Evolutionary conservation across 2,888 invertebrate genomes (phyloP).

Genomic region (Slavum lentiscoides): DNA sequence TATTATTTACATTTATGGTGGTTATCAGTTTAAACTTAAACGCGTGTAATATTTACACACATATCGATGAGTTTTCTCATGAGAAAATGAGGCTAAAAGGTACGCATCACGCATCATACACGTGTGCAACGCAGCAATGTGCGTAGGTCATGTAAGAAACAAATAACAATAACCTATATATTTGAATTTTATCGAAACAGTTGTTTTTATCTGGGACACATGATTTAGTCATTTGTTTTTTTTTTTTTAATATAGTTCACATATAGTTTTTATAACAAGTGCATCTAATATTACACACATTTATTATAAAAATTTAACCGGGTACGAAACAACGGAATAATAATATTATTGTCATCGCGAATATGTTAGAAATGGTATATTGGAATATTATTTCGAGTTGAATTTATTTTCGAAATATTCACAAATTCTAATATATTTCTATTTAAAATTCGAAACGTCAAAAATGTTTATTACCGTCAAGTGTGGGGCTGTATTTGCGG

Average conservation of each 20-base stretch:
- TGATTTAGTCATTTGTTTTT: too few relatives aligned
- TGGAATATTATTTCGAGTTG: too few relatives aligned
- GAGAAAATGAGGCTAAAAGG: neutral
- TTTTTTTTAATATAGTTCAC: too few relatives aligned
- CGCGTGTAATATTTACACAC: neutral
- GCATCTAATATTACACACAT: neutral
- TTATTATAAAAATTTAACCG: neutral
- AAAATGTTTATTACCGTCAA: too few relatives aligned
- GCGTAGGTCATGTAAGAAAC: constrained; percentile 5
- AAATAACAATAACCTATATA: constrained; percentile 2
- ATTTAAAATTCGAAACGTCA: too few relatives aligned
- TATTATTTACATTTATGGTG: constrained; percentile 2
- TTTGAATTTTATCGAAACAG: neutral
- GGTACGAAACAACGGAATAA: neutral
- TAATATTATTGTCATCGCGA: too few relatives aligned
- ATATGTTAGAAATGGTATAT: too few relatives aligned
- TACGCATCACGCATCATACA: neutral
- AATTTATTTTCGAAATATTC: too few relatives aligned
- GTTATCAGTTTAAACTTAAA: neutral
- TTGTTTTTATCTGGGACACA: neutral
- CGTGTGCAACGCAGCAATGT: neutral
- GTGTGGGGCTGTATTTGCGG: too few relatives aligned
- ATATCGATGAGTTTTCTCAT: neutral
- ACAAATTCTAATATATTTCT: too few relatives aligned
- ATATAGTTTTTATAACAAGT: too few relatives aligned